Conservation (phyloP, 2,113 vertebrate genomes). For the Gopherus flavomarginatus region DNA sequence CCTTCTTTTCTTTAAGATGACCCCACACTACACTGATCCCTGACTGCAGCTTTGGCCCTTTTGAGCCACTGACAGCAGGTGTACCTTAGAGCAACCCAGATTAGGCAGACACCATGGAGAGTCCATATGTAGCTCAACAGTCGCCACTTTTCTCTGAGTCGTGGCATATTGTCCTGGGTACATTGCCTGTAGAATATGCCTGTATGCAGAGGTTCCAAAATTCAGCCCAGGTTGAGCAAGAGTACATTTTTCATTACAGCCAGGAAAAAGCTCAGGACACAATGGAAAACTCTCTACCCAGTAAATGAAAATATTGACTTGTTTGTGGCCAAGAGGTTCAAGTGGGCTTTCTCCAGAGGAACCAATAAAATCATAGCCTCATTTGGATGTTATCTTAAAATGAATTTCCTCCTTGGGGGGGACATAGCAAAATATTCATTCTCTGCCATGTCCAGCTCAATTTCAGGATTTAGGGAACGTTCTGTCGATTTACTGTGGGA, state of each 20-base stretch:
- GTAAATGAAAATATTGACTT: background rate
- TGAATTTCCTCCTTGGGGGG: background rate
- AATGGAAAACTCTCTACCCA: background rate
- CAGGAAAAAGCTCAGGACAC: accelerated
- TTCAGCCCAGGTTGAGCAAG: background rate
- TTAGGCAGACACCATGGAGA: slow-evolving; percentile 28
- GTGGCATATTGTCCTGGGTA: accelerated
- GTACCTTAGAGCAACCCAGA: background rate
- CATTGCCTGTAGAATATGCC: background rate
- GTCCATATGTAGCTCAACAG: accelerated
- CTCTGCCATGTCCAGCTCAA: background rate
- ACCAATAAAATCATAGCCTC: background rate
- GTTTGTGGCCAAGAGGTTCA: accelerated
- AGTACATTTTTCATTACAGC: accelerated
- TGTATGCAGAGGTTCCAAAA: background rate
- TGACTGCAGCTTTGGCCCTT: slow-evolving; percentile 14
- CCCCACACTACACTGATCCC: background rate
- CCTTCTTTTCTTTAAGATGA: background rate
- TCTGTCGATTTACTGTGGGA: background rate
- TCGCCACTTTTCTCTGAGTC: background rate
- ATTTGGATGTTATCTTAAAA: background rate
- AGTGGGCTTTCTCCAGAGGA: background rate
- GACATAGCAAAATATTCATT: background rate
- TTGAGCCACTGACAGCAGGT: slow-evolving; percentile 50
- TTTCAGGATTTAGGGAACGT: background rate